Conservation (phyloP, 2,113 vertebrate genomes). For the Nyctibius bracteatus region DNA sequence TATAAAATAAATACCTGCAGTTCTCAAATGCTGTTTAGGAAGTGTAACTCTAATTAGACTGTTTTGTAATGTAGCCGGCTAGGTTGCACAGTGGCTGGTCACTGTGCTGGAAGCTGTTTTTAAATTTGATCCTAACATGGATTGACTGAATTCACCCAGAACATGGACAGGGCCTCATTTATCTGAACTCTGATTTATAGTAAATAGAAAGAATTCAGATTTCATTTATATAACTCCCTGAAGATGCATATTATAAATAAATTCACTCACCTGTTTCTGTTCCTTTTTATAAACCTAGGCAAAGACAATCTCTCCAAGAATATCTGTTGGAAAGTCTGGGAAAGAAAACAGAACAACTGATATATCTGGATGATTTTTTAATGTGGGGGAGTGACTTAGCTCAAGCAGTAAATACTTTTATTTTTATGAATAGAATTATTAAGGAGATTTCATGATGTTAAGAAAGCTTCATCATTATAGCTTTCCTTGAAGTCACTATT, state of each 20-base stretch:
- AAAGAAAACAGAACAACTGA: not conserved
- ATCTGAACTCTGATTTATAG: not conserved
- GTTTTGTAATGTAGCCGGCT: not conserved
- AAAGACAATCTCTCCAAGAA: not conserved
- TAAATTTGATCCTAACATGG: not conserved
- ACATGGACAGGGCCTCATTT: not conserved
- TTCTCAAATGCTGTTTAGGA: not conserved
- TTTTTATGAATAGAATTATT: not conserved
- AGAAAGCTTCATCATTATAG: not conserved
- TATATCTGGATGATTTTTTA: not conserved
- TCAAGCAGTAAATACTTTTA: not conserved
- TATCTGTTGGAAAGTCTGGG: not conserved
- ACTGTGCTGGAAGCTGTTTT: conserved; percentile 9
- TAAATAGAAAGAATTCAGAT: conserved; percentile 3
- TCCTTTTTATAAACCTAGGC: not conserved
- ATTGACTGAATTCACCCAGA: conserved; percentile 13
- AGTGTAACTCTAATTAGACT: not conserved
- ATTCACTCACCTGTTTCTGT: not conserved
- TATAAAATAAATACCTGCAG: not conserved
- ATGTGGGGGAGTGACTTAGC: not conserved
- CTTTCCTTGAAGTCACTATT: not conserved
- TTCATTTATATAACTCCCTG: not conserved
- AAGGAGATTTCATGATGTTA: not conserved
- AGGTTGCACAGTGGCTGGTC: not conserved
- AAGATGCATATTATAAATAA: not conserved